Evolutionary conservation across 1,140 invertebrate species (phyloP).

Genomic region (Triops longicaudatus): DNA sequence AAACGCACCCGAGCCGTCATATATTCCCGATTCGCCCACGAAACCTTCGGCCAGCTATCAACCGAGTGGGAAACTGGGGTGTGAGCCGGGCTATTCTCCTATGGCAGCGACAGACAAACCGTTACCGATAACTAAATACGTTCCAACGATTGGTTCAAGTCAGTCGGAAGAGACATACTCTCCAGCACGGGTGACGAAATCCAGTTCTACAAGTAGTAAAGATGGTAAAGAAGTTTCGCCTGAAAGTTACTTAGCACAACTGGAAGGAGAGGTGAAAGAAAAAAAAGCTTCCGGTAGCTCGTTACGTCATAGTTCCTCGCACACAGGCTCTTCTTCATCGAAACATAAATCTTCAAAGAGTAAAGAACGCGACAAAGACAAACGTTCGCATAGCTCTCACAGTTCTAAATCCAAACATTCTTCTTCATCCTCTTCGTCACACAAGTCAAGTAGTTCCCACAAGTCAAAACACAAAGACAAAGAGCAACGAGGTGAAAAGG

Average conservation of each 20-base stretch:
- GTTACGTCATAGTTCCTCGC: neutral
- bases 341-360: conserved; percentile 19
- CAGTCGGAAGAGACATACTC: conserved; percentile 18
- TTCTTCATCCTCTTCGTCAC: conserved; percentile 25
- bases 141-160: neutral
- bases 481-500: conserved; percentile 30
- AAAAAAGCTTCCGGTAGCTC: neutral
- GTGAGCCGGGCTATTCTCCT: neutral
- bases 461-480: conserved; percentile 26
- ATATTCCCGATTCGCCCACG: neutral
- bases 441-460: conserved; percentile 22
- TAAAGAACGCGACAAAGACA: conserved; percentile 18
- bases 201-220: neutral
- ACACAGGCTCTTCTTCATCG: neutral
- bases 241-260: conserved; percentile 22
- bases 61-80: conserved; percentile 8
- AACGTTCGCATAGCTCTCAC: conserved; percentile 23
- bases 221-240: neutral
- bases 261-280: conserved; percentile 14
- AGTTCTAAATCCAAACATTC: conserved; percentile 26
- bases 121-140: neutral
- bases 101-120: neutral
- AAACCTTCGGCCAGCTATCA: conserved; percentile 3
- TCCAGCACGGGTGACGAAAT: neutral
- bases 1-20: neutral